Percentiles rank a stretch among this genome's conserved stretches.
Conservation (phyloP, 2,888 invertebrate genomes). For the Electrophaes corylata region DNA sequence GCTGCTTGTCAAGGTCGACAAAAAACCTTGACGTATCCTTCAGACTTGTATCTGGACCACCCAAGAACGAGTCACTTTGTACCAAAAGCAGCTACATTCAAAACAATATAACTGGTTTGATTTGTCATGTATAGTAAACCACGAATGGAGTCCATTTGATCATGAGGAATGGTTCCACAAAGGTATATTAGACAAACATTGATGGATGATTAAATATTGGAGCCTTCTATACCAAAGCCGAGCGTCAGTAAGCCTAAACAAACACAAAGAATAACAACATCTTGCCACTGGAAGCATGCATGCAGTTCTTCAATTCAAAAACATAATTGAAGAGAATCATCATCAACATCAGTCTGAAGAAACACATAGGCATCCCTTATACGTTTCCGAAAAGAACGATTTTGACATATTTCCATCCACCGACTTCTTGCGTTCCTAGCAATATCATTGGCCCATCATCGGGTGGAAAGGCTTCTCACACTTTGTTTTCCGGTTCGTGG, state of each 20-base stretch:
- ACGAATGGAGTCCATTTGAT: not conserved
- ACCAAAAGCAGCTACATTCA: not conserved
- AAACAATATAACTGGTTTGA: not conserved
- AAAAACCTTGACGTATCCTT: conserved; percentile 60
- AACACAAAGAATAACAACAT: conserved; percentile 7
- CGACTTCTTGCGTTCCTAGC: no score
- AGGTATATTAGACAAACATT: not conserved
- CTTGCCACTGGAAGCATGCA: conserved; percentile 5
- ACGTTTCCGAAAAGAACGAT: no score
- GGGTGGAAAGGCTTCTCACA: no score
- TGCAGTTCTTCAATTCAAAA: conserved; percentile 8
- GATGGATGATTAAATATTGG: conserved; percentile 2
- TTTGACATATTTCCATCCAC: no score
- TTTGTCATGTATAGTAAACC: not conserved
- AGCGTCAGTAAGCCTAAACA: conserved; percentile 12
- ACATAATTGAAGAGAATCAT: no score
- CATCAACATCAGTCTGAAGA: no score
- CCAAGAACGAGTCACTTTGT: not conserved
- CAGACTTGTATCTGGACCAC: not conserved
- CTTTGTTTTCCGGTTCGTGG: no score
- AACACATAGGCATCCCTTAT: no score
- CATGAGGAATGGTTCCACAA: not conserved
- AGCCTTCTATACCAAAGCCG: not conserved
- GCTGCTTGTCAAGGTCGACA: conserved; percentile 64
- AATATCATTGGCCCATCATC: no score